Evolutionary conservation across 2,797 vertebrate genomes (phyloP).

Genomic region (Delichon dasypus): DNA sequence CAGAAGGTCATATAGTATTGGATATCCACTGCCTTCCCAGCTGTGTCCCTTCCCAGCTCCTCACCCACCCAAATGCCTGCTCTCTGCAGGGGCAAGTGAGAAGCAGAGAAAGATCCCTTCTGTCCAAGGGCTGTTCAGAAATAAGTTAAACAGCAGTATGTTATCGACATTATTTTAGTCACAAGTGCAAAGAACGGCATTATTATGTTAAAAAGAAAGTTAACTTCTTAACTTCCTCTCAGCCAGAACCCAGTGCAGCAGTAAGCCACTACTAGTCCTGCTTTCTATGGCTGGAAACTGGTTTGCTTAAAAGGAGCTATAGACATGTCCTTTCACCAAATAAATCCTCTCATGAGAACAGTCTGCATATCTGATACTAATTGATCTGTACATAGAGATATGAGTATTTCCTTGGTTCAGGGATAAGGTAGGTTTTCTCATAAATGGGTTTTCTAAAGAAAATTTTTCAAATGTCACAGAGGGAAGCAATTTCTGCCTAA

Average conservation of each 20-base stretch:
- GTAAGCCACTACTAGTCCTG: not conserved
- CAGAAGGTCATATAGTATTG: no score
- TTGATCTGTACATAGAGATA: not conserved
- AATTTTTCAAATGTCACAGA: not conserved
- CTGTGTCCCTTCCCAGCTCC: no score
- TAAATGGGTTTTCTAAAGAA: not conserved
- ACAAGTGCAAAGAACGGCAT: rapidly evolving
- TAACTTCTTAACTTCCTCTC: not conserved
- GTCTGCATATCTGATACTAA: not conserved
- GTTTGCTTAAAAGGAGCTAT: not conserved
- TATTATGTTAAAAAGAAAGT: not conserved
- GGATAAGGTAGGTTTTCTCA: not conserved
- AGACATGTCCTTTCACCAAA: not conserved
- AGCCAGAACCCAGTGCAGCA: not conserved
- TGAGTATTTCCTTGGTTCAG: not conserved
- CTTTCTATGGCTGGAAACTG: not conserved
- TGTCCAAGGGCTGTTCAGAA: not conserved
- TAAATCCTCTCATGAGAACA: not conserved
- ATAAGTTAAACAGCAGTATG: not conserved
- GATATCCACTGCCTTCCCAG: not conserved
- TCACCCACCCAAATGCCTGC: rapidly evolving
- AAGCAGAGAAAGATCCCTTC: not conserved
- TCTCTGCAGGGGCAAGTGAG: not conserved
- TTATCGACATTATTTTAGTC: not conserved
- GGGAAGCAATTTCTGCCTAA: not conserved